Base-by-base conservation (phyloP, 1,140 invertebrate species). In the Bombus breviceps region DNA sequence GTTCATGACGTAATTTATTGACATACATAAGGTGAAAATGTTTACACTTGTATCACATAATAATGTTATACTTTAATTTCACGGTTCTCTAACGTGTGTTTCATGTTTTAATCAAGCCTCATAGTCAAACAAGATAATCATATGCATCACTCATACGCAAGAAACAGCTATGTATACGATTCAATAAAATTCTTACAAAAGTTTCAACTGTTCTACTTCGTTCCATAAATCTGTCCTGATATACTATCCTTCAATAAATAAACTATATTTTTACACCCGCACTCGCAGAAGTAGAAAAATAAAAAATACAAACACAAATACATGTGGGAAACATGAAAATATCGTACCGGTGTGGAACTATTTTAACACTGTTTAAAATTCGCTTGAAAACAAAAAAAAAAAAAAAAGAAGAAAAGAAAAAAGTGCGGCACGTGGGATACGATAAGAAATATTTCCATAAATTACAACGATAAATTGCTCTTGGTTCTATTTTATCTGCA, bases 361-460 rank as follows among this genome's bases (percentile, higher is more conserved):
- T 13, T 32, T 43, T 4, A 62, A 25, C 12, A 12, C 10, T 59
- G 25, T 22, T 76, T 39, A 13, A 59, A 59, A 76, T 53, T 76
- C 25, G 34, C 53, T 25, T 18, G 13, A 18, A 66, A 28, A 41
- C 66, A 57, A 53, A 32, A 83, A 53, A 53, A 68, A n/a, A 66
- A 53, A 68, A n/a, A 66, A 41, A 32, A 53, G 41, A 28, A 73
- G 4, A 37, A 39, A 75, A 66, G 32, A 82, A 66, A 66, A 66
- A 22, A 66, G 18, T 25, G 28, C 18, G 15, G n/a, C 13, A 28
- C 69, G 37, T n/a, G 43, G 9, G 2, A 37, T 22, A n/a, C 41
- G 81, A 83, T 83, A 83, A 47, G 13, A 73, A 53, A 57, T 69
- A 69, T 57, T 57, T 77, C 34, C 81, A 83, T 83, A 83, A 76